Percentiles rank a stretch among this genome's conserved stretches.
Evolutionary conservation across 2,888 invertebrate genomes (phyloP).

Genomic region (Shargacucullia verbasci): DNA sequence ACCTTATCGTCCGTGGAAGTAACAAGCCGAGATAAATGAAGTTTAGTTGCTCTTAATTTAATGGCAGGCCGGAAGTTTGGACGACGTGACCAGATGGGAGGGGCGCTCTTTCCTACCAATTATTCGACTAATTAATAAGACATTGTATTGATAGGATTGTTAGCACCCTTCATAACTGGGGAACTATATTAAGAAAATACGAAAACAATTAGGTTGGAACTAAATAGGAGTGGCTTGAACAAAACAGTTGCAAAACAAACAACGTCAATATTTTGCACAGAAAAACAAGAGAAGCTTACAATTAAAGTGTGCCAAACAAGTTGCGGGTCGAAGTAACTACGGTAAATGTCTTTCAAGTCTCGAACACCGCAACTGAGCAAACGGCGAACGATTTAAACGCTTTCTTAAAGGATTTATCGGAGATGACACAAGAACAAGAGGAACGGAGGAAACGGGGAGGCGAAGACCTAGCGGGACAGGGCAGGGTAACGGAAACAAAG

Average conservation of each 20-base stretch:
- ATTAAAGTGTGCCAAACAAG: conserved; percentile 48
- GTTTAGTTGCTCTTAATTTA: conserved; percentile 87
- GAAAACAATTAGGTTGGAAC: conserved; percentile 33
- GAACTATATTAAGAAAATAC: conserved; percentile 38
- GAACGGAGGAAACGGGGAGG: conserved; percentile 51
- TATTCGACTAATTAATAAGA: conserved; percentile 75
- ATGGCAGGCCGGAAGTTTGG: conserved; percentile 83
- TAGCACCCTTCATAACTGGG: conserved; percentile 44
- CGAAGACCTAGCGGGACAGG: conserved; percentile 53
- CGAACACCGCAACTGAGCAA: conserved; percentile 55
- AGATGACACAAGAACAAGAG: conserved; percentile 61
- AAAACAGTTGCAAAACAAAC: conserved; percentile 38
- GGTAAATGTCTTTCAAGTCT: conserved; percentile 50
- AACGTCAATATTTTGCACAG: conserved; percentile 29
- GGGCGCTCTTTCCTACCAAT: conserved; percentile 69
- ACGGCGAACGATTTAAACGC: conserved; percentile 58
- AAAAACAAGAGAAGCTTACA: conserved; percentile 47
- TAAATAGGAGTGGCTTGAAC: conserved; percentile 26
- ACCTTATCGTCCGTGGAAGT: conserved; percentile 85
- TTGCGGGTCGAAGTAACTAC: conserved; percentile 43
- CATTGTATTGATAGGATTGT: conserved; percentile 57
- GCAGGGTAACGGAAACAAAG: conserved; percentile 55
- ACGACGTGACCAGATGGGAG: conserved; percentile 78
- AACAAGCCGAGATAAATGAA: conserved; percentile 88
- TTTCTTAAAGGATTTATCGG: conserved; percentile 61